Evolutionary conservation across 1,140 invertebrate species (phyloP).

Genomic region (Leptonema lineaticorne): DNA sequence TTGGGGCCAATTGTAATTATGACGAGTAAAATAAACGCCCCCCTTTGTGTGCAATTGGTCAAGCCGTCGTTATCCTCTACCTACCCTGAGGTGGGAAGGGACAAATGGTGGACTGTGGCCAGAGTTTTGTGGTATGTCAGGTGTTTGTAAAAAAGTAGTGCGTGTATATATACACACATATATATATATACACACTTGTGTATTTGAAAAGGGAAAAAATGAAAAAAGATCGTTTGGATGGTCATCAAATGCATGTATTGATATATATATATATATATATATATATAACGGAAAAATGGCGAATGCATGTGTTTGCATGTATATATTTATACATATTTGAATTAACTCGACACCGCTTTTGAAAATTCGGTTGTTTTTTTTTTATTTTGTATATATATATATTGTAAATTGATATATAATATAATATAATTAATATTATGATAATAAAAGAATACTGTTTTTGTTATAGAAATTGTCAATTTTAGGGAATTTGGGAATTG

Average conservation of each 20-base stretch:
- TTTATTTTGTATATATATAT: conserved; percentile 21
- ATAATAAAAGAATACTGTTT: conserved; percentile 19
- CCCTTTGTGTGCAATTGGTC: conserved; percentile 22
- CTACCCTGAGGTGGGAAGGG: not conserved
- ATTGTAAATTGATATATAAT: conserved; percentile 27
- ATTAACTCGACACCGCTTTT: conserved; percentile 24
- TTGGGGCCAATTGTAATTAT: conserved; percentile 39
- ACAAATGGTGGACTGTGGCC: too few species aligned
- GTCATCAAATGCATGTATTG: too few species aligned
- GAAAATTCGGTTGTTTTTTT: conserved; percentile 20
- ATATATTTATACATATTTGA: conserved; percentile 14
- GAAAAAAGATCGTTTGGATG: too few species aligned
- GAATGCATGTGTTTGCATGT: not conserved
- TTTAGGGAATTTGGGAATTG: conserved; percentile 56
- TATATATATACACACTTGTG: conserved; percentile 13
- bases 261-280: too few species aligned
- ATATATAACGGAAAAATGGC: too few species aligned
- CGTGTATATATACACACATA: not conserved
- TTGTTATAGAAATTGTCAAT: conserved; percentile 54
- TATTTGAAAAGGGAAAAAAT: too few species aligned
- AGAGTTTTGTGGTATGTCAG: too few species aligned
- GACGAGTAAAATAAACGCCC: conserved; percentile 5
- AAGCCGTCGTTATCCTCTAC: not conserved
- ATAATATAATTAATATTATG: conserved; percentile 26
- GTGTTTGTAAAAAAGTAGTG: conserved; percentile 18